Base-by-base conservation (phyloP, 2,113 vertebrate genomes). In the Rhinolophus sinicus region DNA sequence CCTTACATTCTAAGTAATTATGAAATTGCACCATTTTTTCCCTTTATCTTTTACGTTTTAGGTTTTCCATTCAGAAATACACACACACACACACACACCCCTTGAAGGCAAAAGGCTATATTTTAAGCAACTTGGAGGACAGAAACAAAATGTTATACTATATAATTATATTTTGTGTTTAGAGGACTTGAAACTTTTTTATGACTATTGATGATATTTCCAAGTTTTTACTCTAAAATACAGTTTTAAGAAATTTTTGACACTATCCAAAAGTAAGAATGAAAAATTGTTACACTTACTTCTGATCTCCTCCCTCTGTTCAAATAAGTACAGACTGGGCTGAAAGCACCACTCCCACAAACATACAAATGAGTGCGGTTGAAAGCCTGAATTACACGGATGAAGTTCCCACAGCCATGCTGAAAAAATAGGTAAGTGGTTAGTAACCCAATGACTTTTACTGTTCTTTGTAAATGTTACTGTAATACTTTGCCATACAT, bases 361-460 rank as follows among this genome's bases (percentile, higher is more conserved):
- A 99, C 99, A 6, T 99, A 99, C 88, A 99, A 97, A 92, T 99
- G 99, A 1, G 99, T 99, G 73, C 99, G 99, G 95, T 99, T 99
- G 97, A 99, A 99, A 0, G 99, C 98, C 98, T 99, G 99, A 95
- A 99, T 99, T 76, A 99, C 99, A 0, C 99, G 99, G 88, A 99
- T 98, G 40, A 99, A 99, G 97, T 99, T 99, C 69, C 99, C 99
- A 97, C 99, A 99, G 93, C 99, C 99, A 0, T 99, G 99, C 99
- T 99, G 94, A 76, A 94, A 97, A 28, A 76, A 86, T 21, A 83
- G 28, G 94, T 5, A 97, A 76, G 6, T 6, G 62, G 13, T 96
- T 73, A 95, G 81, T 6, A 38, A 67, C 19, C 13, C 2, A 13
- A 5, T 2, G 10, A 35, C 1, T 22, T 50, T 35, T 28, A 35